phyloP scores from a whole-genome alignment of 2,113 vertebrate species.

The Scophthalmus maximus region DNA sequence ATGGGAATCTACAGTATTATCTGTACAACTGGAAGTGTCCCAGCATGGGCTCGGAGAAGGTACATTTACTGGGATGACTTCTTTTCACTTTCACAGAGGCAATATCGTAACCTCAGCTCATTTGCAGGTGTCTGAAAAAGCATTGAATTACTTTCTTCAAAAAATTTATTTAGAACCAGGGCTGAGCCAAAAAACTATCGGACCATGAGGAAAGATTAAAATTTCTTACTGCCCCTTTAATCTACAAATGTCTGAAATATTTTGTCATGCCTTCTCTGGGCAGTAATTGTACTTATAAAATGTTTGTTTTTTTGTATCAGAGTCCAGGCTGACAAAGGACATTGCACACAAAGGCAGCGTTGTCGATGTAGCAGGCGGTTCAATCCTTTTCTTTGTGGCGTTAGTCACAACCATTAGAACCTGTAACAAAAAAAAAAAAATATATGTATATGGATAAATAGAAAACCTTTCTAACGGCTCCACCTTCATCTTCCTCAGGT shows the following conservation, averaged over 20 bases:
- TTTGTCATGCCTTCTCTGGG: not conserved
- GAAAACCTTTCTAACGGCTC: fast-evolving
- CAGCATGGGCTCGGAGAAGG: conserved; percentile 98
- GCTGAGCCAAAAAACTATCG: too few relatives aligned
- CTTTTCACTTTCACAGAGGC: not conserved
- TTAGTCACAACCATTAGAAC: not conserved
- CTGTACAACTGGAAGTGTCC: conserved; percentile 99
- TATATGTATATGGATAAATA: too few relatives aligned
- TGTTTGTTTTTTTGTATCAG: too few relatives aligned
- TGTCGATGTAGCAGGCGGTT: not conserved
- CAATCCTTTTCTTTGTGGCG: too few relatives aligned
- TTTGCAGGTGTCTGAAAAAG: not conserved
- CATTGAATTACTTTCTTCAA: not conserved
- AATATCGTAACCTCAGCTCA: not conserved
- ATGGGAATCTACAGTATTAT: conserved; percentile 99
- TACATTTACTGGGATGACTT: conserved; percentile 45
- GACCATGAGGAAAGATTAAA: too few relatives aligned
- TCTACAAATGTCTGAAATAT: too few relatives aligned
- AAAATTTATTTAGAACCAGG: too few relatives aligned
- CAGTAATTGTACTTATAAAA: too few relatives aligned
- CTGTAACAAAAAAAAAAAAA: too few relatives aligned
- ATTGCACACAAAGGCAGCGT: too few relatives aligned
- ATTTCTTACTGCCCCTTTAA: too few relatives aligned
- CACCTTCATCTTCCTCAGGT: conserved; percentile 80
- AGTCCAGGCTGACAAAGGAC: too few relatives aligned